phyloP scores from a whole-genome alignment of 2,888 invertebrate species.

The Germaria angustata region DNA sequence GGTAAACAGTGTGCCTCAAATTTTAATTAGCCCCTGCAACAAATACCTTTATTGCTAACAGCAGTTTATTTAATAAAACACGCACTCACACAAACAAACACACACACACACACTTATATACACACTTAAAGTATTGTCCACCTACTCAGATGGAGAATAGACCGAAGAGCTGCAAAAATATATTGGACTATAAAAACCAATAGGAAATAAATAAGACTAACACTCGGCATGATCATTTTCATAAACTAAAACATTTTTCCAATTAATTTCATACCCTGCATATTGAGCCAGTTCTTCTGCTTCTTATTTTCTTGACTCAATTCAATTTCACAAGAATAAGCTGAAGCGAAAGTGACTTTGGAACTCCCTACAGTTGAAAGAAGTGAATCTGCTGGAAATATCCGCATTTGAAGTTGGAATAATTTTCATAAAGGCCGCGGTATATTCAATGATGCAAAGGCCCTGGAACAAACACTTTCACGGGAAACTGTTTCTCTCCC shows the following conservation, averaged over 20 bases:
- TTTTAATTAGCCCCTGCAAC: slow-evolving; percentile 31
- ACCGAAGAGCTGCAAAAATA: slow-evolving; percentile 3
- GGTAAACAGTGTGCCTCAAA: background rate
- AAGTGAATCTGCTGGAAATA: background rate
- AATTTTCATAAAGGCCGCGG: no score
- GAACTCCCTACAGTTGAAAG: background rate
- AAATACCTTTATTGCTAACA: slow-evolving; percentile 37
- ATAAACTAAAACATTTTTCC: slow-evolving; percentile 61
- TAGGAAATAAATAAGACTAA: slow-evolving; percentile 58
- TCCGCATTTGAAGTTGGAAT: no score
- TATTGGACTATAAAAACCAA: slow-evolving; percentile 42
- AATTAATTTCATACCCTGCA: slow-evolving; percentile 54
- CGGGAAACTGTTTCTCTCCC: no score
- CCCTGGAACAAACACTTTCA: no score
- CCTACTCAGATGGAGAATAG: slow-evolving; percentile 42
- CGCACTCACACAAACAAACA: background rate
- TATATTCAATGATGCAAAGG: no score
- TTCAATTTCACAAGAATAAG: background rate
- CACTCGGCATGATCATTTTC: slow-evolving; percentile 54
- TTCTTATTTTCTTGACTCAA: background rate
- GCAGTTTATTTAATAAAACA: background rate
- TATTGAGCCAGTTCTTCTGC: slow-evolving; percentile 15
- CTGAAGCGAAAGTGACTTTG: background rate
- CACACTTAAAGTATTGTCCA: background rate
- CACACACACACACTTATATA: background rate